Conservation (phyloP, 2,113 vertebrate genomes). For the Colistium nudipinnis region DNA sequence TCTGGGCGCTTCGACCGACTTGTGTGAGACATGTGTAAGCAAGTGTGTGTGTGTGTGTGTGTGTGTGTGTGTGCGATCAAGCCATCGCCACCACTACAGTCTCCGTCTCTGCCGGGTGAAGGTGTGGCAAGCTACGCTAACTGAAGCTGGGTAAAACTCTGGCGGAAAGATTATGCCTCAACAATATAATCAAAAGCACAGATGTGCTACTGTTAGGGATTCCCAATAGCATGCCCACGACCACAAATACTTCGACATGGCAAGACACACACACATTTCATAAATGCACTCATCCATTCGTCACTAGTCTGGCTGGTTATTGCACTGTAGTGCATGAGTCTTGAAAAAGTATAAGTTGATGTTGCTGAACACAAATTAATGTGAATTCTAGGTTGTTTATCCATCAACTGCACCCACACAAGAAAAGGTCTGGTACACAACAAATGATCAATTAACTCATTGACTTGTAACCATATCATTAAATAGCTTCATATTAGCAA, state of each 20-base stretch:
- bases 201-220: neutral
- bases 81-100: constrained; percentile 7
- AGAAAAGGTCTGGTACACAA: neutral
- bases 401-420: neutral
- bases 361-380: no score
- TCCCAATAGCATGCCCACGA: neutral
- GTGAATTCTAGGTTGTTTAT: neutral
- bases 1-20: constrained; percentile 59
- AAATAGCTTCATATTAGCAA: neutral
- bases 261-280: neutral
- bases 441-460: neutral
- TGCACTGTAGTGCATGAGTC: neutral
- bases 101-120: constrained; percentile 22
- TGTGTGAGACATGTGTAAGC: constrained; percentile 56
- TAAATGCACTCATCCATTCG: neutral
- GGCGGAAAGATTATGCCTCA: neutral
- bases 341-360: no score
- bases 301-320: neutral
- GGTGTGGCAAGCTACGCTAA: constrained; percentile 4
- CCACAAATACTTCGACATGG: neutral
- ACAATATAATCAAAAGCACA: neutral
- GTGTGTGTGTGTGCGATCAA: constrained; percentile 38
- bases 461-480: neutral
- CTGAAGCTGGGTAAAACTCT: constrained; percentile 6
- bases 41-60: constrained; percentile 27